A percentile compares a stretch with the other conserved stretches of the same genome.
Conservation (phyloP, 2,797 vertebrate species). For the Pelobates cultripes region DNA sequence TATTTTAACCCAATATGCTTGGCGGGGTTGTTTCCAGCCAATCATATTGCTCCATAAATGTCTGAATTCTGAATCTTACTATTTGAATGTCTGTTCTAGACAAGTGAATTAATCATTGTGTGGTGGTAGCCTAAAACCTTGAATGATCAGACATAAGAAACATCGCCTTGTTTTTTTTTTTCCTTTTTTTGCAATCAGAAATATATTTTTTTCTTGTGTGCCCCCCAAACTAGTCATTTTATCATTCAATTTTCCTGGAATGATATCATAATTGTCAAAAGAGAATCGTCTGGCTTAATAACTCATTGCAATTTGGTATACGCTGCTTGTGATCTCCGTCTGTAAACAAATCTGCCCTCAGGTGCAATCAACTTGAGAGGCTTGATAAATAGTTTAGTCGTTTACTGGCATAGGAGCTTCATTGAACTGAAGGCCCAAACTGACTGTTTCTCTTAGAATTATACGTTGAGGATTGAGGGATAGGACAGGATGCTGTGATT, state of each 20-base stretch:
- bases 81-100: no score
- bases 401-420: conserved; percentile 6
- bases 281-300: neutral
- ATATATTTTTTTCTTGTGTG: no score
- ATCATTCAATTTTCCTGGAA: neutral
- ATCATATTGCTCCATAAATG: no score
- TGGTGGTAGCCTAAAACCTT: no score
- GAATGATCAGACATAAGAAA: no score
- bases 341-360: neutral
- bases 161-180: no score
- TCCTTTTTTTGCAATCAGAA: no score
- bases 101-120: no score
- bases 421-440: conserved; percentile 13
- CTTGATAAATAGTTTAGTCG: conserved; percentile 10
- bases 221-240: no score
- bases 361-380: conserved; percentile 22
- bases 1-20: no score
- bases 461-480: conserved; percentile 11
- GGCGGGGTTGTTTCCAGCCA: no score
- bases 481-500: conserved; percentile 19
- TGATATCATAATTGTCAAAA: neutral
- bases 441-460: neutral
- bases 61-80: no score
- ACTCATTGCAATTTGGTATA: neutral
- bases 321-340: neutral